These are phyloP conservation scores for Oscheius sp. DNA, from an alignment of 2,888 invertebrate species.

Conservation along the genomic window DNA sequence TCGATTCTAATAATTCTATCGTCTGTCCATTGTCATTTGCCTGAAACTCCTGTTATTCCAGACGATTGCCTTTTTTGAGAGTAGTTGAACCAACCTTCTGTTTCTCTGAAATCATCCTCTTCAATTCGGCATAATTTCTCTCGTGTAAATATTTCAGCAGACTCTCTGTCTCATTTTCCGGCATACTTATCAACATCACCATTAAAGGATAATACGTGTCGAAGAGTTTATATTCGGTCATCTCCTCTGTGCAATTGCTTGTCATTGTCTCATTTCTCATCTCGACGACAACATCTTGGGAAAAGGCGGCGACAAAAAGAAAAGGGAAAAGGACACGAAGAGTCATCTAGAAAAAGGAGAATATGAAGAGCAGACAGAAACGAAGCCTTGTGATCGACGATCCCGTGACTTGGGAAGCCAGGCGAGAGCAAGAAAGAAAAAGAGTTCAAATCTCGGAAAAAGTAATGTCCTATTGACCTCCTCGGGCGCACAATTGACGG, in stretches of 20 bases:
- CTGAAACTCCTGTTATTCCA: constrained; percentile 20
- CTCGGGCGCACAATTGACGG: too few relatives aligned
- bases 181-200: constrained; percentile 43
- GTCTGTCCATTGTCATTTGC: neutral
- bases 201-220: constrained; percentile 54
- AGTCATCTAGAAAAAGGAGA: neutral
- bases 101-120: constrained; percentile 46
- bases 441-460: neutral
- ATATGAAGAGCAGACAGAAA: neutral
- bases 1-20: constrained; percentile 35
- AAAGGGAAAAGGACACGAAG: constrained; percentile 11
- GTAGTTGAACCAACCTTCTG: constrained; percentile 28
- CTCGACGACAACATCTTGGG: constrained; percentile 22
- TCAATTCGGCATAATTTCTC: constrained; percentile 51
- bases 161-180: constrained; percentile 46
- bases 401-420: neutral
- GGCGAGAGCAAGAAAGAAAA: neutral
- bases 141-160: constrained; percentile 41
- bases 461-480: too few relatives aligned
- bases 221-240: constrained; percentile 38
- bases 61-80: neutral
- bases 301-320: constrained; percentile 14
- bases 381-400: neutral
- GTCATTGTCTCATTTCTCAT: constrained; percentile 20
- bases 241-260: constrained; percentile 22